Base-by-base conservation (phyloP, 2,888 invertebrate genomes). In the Biston betularia region DNA sequence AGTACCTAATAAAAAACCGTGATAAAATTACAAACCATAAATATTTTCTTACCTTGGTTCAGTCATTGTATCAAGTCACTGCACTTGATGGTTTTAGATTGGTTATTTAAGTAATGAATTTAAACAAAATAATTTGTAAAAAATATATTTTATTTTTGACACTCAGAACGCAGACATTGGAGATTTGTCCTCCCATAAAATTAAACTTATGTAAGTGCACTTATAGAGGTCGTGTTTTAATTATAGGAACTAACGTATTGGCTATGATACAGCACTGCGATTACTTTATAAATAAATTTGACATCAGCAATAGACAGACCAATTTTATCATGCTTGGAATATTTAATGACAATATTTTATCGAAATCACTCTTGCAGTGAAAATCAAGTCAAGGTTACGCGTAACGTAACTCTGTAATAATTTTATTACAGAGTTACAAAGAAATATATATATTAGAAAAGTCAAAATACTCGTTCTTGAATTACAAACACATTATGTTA, bases 171-270 rank as follows among this genome's bases (percentile, higher is more conserved):
- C 44, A 44, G n/a, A 35, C 7, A 40, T 58, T 15, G 44, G 46
- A 24, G 44, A 38, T 61, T 46, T 15, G 6, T 46, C 45, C 35
- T 53, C 38, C 8, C 55, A 8, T 59, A 42, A 6, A 40, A 14
- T 34, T 52, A 56, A 33, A 65, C 38, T 48, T 46, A 50, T 44
- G 33, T 65, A 73, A 69, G 67, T 60, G 67, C 71, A 73, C 71
- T 73, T 70, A 60, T 44, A 50, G 38, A 63, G 45, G 56, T 64
- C 40, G 49, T 24, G 52, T 35, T 60, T 57, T 53, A 53, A 11
- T 59, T 50, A 40, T 45, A 65, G 60, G 60, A 56, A 60, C 55
- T 54, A 46, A 33, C 3, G 12, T 4, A 34, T 12, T n/a, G 6
- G 6, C 5, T 9, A 11, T 8, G 11, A 42, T 42, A n/a, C 38